Base-by-base conservation (phyloP, 2,888 invertebrate species). In the Urechis unicinctus region DNA sequence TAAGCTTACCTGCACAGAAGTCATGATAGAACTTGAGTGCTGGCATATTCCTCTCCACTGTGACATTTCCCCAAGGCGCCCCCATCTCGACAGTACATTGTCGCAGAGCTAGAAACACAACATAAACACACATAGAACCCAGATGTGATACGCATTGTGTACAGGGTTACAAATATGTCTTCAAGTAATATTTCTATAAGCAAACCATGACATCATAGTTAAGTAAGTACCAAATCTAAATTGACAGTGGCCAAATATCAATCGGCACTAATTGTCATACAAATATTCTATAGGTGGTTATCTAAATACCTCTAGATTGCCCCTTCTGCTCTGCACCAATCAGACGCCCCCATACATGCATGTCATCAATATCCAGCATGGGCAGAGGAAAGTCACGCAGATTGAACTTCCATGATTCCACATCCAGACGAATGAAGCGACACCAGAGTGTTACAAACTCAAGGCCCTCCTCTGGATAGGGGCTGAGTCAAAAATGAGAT, bases 11-110 rank as follows among this genome's bases (percentile, higher is more conserved):
- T 81, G 92, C 92, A 78, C 92, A 93, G 56, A 98, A 84, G 79
- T 98, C 97, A 80, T 98, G 94, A 80, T 94, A 98, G 81, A 92
- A 96, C 79, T 98, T 98, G 44, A 97, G 82, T 0, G 95, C 87
- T 50, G 92, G 88, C 89, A 98, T 92, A 63, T 79, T 81, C 54
- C 97, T 83, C 75, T 94, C 88, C 13, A 98, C 84, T n/a, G 84
- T 83, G 61, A 85, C 84, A 21, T 84, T 82, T 24, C 88, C 88
- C 85, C 92, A 97, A 0, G 95, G 94, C 21, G 84, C 84, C 0
- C 91, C 92, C 43, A 92, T 83, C 48, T 90, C 86, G 22, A 94
- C 84, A 6, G 83, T 81, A 53, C 91, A 89, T 2, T 86, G 87
- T 61, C 91, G 80, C 53, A 86, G 85, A 1, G 89, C 90, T 85